Evolutionary conservation across 2,888 invertebrate genomes (phyloP).

Genomic region (Pyrgus malvae): DNA sequence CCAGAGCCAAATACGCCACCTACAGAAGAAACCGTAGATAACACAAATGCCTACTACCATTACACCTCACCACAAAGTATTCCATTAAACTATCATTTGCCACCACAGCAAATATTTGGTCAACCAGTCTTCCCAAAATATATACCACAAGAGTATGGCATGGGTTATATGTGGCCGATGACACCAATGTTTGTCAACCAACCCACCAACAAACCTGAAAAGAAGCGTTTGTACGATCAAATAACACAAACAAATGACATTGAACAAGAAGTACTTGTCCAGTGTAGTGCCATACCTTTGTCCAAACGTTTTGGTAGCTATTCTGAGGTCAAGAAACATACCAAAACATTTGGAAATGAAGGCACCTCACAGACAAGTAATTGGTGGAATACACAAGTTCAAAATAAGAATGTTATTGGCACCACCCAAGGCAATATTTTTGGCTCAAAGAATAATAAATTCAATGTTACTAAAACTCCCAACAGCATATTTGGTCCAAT

Average conservation of each 20-base stretch:
- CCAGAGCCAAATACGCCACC: conserved; percentile 50
- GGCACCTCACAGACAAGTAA: conserved; percentile 20
- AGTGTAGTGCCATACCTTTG: conserved; percentile 35
- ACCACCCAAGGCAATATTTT: not conserved
- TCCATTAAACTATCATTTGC: not conserved
- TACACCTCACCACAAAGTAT: not conserved
- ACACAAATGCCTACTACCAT: conserved; percentile 8
- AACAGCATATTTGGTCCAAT: not conserved
- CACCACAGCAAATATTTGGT: conserved; percentile 38
- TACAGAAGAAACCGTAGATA: not conserved
- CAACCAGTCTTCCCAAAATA: conserved; percentile 43
- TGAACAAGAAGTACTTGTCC: conserved; percentile 23
- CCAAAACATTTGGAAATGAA: not conserved
- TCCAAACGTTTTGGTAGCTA: conserved; percentile 35
- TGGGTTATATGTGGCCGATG: conserved; percentile 5
- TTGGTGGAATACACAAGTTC: conserved; percentile 11
- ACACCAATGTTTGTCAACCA: conserved; percentile 35
- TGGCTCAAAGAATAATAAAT: not conserved
- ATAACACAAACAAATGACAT: conserved; percentile 24
- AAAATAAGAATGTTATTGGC: not conserved
- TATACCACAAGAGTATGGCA: conserved; percentile 26
- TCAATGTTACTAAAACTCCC: not conserved
- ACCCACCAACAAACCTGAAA: conserved; percentile 36
- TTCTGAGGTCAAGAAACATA: not conserved
- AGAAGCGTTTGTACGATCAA: conserved; percentile 17